A percentile compares a stretch with the other conserved stretches of the same genome.
These are phyloP conservation scores for Cheirogaleus medius DNA, from an alignment of 2,113 vertebrate species.

Conservation along the genomic window DNA sequence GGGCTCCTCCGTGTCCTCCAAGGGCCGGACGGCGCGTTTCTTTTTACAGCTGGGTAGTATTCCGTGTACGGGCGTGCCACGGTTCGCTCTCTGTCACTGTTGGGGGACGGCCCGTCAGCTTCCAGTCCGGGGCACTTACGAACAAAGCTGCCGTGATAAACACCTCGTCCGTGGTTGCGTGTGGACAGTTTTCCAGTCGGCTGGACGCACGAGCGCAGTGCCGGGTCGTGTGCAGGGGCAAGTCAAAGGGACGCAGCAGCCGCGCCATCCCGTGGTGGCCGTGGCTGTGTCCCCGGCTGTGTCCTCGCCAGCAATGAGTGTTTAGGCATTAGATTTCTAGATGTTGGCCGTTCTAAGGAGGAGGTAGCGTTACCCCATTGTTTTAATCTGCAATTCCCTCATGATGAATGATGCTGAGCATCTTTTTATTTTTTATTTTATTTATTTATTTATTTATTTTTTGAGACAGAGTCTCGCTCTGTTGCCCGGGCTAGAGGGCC, in stretches of 20 bases:
- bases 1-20: too few relatives aligned
- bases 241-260: neutral
- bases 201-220: neutral
- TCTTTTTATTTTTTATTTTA: too few relatives aligned
- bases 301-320: fast-evolving
- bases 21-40: neutral
- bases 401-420: neutral
- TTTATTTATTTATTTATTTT: too few relatives aligned
- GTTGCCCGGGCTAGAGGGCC: too few relatives aligned
- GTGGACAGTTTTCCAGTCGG: neutral
- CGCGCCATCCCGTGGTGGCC: fast-evolving
- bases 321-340: fast-evolving
- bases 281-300: fast-evolving
- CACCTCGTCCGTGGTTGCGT: neutral
- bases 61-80: fast-evolving
- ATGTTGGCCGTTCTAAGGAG: fast-evolving
- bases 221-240: too few relatives aligned
- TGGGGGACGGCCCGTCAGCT: fast-evolving
- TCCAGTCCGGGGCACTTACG: neutral
- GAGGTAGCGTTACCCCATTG: fast-evolving
- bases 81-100: too few relatives aligned
- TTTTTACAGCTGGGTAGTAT: fast-evolving
- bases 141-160: too few relatives aligned
- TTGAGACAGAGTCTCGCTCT: too few relatives aligned
- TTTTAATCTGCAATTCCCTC: too few relatives aligned